Percentiles rank a stretch among this genome's conserved stretches.
These are phyloP conservation scores for Andricus quercusramuli DNA, from an alignment of 2,888 invertebrate genomes.

Conservation along the genomic window DNA sequence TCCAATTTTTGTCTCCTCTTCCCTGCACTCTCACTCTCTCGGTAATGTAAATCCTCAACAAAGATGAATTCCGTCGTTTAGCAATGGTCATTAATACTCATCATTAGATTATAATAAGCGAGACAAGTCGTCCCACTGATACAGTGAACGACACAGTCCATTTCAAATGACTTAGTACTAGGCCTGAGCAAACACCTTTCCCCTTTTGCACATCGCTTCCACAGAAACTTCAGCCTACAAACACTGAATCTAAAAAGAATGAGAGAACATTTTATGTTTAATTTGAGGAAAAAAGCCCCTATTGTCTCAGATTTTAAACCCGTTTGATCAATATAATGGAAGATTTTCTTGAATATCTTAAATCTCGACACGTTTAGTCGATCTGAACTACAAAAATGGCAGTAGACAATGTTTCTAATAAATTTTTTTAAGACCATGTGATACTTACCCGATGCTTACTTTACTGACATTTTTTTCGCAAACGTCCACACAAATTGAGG, in stretches of 20 bases:
- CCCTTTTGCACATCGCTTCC: slow-evolving; percentile 46
- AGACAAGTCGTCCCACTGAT: slow-evolving; percentile 75
- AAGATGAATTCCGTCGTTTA: slow-evolving; percentile 51
- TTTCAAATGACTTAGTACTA: slow-evolving; percentile 62
- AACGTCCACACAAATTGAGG: too few species aligned
- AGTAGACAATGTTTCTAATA: neutral
- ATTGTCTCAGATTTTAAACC: neutral
- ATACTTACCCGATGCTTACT: too few species aligned
- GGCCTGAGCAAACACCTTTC: slow-evolving; percentile 34
- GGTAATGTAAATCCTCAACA: slow-evolving; percentile 42
- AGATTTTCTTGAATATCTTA: neutral
- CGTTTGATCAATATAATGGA: neutral
- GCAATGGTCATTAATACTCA: slow-evolving; percentile 73
- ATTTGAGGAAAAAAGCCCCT: too few species aligned
- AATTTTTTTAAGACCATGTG: neutral
- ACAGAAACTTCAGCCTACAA: slow-evolving; percentile 2
- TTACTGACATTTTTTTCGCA: too few species aligned
- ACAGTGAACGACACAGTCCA: slow-evolving; percentile 71
- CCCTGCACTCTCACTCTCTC: slow-evolving; percentile 35
- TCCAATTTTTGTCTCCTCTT: slow-evolving; percentile 46
- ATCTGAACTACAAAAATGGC: neutral
- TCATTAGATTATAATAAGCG: slow-evolving; percentile 69
- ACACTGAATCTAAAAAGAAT: neutral
- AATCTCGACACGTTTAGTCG: neutral
- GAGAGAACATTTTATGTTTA: neutral